Evolutionary conservation across 2,888 invertebrate species (phyloP).

Genomic region (Elmis aenea): DNA sequence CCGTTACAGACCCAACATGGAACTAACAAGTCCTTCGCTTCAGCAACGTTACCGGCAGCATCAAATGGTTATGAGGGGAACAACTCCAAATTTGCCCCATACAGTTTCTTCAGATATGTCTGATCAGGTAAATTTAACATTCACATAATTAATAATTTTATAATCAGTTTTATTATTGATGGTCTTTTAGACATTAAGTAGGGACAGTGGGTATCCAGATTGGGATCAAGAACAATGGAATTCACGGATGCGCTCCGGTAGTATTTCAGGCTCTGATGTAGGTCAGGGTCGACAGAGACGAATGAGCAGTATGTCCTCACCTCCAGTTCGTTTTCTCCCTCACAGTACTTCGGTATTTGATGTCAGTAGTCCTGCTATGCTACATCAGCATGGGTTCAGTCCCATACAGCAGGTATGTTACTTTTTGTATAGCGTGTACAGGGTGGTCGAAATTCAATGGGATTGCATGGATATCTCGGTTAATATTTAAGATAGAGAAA

Average conservation of each 20-base stretch:
- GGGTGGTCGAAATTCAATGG: too few species aligned
- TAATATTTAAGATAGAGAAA: too few species aligned
- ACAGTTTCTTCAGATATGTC: constrained; percentile 32
- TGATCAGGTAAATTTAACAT: constrained; percentile 26
- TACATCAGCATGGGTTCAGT: constrained; percentile 41
- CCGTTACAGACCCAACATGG: constrained; percentile 22
- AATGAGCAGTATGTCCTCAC: constrained; percentile 39
- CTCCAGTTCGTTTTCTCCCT: constrained; percentile 30
- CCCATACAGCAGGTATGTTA: constrained; percentile 56
- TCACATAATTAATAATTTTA: not conserved
- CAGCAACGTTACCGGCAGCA: constrained; percentile 57
- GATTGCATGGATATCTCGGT: too few species aligned
- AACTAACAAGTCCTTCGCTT: constrained; percentile 42
- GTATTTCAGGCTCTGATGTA: constrained; percentile 42
- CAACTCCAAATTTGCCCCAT: constrained; percentile 43
- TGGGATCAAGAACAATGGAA: constrained; percentile 45
- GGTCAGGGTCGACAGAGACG: constrained; percentile 31
- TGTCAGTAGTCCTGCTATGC: constrained; percentile 43
- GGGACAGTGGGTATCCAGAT: constrained; percentile 46
- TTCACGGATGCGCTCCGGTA: constrained; percentile 38
- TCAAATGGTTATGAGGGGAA: constrained; percentile 51
- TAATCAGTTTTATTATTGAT: constrained; percentile 3
- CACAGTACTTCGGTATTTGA: constrained; percentile 55
- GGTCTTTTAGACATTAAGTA: constrained; percentile 40
- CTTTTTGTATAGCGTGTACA: not conserved